phyloP scores from a whole-genome alignment of 2,113 vertebrate species.

The Pelmatolapia mariae region DNA sequence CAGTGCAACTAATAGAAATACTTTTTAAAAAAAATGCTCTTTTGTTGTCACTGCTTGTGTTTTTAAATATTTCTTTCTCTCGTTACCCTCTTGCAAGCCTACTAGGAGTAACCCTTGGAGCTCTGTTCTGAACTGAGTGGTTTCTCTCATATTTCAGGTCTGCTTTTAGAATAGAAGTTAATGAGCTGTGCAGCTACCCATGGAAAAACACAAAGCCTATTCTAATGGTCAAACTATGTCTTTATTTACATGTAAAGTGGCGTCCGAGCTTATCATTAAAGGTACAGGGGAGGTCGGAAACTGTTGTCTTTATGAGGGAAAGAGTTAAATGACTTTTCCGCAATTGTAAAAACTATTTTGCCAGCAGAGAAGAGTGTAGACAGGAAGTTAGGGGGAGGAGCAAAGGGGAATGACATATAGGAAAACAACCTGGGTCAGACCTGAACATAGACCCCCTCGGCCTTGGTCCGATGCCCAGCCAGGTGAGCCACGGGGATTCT shows the following conservation, averaged over 20 bases:
- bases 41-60: not conserved
- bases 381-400: not conserved
- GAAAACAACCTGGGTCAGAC: not conserved
- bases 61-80: not conserved
- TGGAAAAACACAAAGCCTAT: not conserved
- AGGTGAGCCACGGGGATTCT: not conserved
- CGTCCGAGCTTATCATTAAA: not conserved
- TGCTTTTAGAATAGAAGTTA: not conserved
- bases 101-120: not conserved
- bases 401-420: not conserved
- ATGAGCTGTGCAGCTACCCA: not conserved
- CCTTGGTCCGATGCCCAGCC: accelerated
- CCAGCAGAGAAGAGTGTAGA: not conserved
- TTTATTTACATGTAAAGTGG: not conserved
- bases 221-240: not conserved
- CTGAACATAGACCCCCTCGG: not conserved
- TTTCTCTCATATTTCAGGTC: not conserved
- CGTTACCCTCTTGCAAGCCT: not conserved
- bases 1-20: not conserved
- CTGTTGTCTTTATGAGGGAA: not conserved
- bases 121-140: not conserved
- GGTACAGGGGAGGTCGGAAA: not conserved
- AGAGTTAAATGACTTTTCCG: not conserved
- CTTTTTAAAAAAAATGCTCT: not conserved
- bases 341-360: not conserved